Evolutionary conservation across 1,140 invertebrate genomes (phyloP), one percentile per base, ranked within the genome.

Genomic region (Drosophila quadrilineata): DNA sequence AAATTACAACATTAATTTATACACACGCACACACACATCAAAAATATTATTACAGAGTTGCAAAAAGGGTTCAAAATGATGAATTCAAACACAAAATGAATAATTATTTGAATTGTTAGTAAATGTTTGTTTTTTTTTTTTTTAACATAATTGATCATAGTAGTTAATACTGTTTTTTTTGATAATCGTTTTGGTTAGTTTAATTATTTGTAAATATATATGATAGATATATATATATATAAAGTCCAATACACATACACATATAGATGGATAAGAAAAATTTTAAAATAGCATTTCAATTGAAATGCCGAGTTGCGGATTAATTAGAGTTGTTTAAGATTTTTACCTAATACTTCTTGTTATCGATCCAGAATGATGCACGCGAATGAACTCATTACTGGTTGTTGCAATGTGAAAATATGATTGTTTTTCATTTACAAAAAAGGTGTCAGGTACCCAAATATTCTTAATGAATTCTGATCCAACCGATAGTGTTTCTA

Each of bases 371-470:
- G 96, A 96, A 90, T 97, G 95, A 92, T 97, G 95, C 90, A 98
- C 98, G 71, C 97, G 93, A 91, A 98, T 97, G 92, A 98, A 98
- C 92, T 98, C 97, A 92, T 98, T 98, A 91, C 95, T 97, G 75
- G 97, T 98, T 89, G 98, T 99, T 66, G 97, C 97, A 90, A 96
- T 96, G 92, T 99, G 98, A 92, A 99, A 98, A 92, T 98, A 98
- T 67, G 97, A 98, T 91, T 97, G 97, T 92, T 99, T 99, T 92
- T 99, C 98, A 91, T 99, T 99, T 85, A 96, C 97, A 92, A 98
- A 98, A 92, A 98, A 98, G 70, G 98, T 99, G 91, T 99, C 98
- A 72, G 98, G 98, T 88, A 98, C 96, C 98, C 98, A 99, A 90
- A 99, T 97, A 91, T 97, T 97, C 91, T 98, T 96, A 90, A 99